Base-by-base conservation (phyloP, 1,140 invertebrate genomes). In the Drosophila cardini region DNA sequence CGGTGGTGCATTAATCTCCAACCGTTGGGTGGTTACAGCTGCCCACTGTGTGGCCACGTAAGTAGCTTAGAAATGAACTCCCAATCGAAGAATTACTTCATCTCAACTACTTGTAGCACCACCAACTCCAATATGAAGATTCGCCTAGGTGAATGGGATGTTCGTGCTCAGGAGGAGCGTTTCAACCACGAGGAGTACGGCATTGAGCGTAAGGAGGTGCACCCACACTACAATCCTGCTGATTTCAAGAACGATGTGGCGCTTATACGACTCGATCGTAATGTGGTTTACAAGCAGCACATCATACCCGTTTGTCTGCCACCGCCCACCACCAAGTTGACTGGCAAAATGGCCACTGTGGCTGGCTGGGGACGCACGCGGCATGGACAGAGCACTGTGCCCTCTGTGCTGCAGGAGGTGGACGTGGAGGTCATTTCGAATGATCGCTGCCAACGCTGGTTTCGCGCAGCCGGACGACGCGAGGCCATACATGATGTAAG, bases 241-340 rank as follows among this genome's bases (percentile, higher is more conserved):
- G 97, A 97, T 93, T 98, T 98, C 80, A 95, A 96, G 73, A 98
- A 98, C 87, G 97, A 98, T 81, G 95, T 98, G 5, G 97, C 97
- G 1, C 91, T 98, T 11, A 94, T 98, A 0, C 96, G 96, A 71
- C 92, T 98, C 16, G 95, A 96, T 62, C 93, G 95, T 53, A 94
- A 95, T 40, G 96, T 98, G 2, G 93, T 94, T 13, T 98, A 96
- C 87, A 97, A 97, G 85, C 96, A 98, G 77, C 97, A 98, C 90
- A 98, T 98, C 63, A 93, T 97, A 40, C 97, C 97, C 1, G 97
- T 96, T 0, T 97, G 96, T 85, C 91, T 98, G 67, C 97, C 97
- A 18, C 94, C 95, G 1, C 94, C 94, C 45, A 94, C 95, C 72
- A 93, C 96, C 43, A 97, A 97, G 90, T 92, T 98, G 21, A 94